Base-by-base conservation (phyloP, 2,797 vertebrate genomes). In the Gila robusta region DNA sequence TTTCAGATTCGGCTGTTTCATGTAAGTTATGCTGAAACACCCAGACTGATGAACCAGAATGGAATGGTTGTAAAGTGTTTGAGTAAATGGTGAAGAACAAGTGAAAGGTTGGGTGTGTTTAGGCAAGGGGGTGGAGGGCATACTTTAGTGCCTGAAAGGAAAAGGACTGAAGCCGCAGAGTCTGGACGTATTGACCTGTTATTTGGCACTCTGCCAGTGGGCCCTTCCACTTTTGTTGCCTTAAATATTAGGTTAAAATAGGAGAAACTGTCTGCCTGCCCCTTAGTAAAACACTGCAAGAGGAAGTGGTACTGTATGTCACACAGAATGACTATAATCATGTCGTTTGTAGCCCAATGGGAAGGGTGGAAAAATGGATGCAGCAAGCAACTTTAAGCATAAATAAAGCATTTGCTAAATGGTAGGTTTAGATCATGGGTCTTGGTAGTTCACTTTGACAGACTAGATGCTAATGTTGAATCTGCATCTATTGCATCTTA, bases 131-230 rank as follows among this genome's bases (percentile, higher is more conserved):
- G 92, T 92, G 91, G 80, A 92, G 93, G 92, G 93, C 89, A 88
- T 92, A 92, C 93, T 94, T 94, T 84, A 90, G 84, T 76, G 79
- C 66, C 78, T 28, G 81, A 82, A 87, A 89, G 82, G 83, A 87
- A 90, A 92, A 89, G 90, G 89, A 90, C 91, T 92, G 93, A 94
- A 93, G 94, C 91, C 91, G 73, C 91, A 89, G 64, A 93, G 93
- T 93, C 93, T 93, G 91, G 91, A 93, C 91, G 92, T 94, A 94
- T 95, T 94, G 94, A 96, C 93, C 93, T 91, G 92, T 89, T 91
- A 81, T 89, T 88, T 91, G 94, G 93, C 94, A 81, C 19, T 44
- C 59, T 91, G 94, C 94, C 94, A 87, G 87, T 89, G 44, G 89
- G 91, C 92, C 91, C 93, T 89, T 92, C 86, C 89, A 88, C 79